Evolutionary conservation across 2,888 invertebrate genomes (phyloP).

Genomic region (Platynereis dumerilii): DNA sequence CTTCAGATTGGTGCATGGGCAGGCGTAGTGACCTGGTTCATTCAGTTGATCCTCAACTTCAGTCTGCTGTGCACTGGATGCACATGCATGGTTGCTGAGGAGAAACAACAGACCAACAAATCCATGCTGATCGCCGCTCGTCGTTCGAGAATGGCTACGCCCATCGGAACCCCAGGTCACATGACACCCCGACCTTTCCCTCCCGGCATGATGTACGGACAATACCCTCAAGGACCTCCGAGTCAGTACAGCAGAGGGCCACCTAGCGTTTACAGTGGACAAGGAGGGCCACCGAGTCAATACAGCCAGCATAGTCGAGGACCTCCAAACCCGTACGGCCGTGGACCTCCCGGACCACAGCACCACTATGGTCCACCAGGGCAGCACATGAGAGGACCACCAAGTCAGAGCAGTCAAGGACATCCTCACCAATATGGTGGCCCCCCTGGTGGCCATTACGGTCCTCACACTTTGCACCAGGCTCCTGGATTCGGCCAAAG

Average conservation of each 20-base stretch:
- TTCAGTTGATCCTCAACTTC: conserved; percentile 28
- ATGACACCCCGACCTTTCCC: conserved; percentile 26
- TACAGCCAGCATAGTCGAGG: no score
- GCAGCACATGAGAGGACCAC: no score
- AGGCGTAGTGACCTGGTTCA: conserved; percentile 31
- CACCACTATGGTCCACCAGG: no score
- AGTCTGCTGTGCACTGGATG: conserved; percentile 30
- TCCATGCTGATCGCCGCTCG: conserved; percentile 35
- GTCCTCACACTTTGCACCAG: no score
- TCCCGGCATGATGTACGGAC: neutral
- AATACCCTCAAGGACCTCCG: neutral
- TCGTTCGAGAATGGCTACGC: conserved; percentile 40
- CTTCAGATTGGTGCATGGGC: conserved; percentile 36
- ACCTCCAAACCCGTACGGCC: no score
- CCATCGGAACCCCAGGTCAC: conserved; percentile 38
- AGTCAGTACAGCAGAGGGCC: neutral
- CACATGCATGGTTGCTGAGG: conserved; percentile 40
- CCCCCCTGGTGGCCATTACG: no score
- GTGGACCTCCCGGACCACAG: no score
- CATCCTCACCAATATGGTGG: no score
- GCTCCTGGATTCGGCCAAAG: no score
- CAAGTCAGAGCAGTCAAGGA: no score
- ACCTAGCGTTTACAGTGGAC: neutral
- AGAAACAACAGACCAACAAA: conserved; percentile 37
- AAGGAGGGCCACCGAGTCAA: no score